Evolutionary conservation across 2,888 invertebrate species (phyloP).

Genomic region (Zygaena filipendulae): DNA sequence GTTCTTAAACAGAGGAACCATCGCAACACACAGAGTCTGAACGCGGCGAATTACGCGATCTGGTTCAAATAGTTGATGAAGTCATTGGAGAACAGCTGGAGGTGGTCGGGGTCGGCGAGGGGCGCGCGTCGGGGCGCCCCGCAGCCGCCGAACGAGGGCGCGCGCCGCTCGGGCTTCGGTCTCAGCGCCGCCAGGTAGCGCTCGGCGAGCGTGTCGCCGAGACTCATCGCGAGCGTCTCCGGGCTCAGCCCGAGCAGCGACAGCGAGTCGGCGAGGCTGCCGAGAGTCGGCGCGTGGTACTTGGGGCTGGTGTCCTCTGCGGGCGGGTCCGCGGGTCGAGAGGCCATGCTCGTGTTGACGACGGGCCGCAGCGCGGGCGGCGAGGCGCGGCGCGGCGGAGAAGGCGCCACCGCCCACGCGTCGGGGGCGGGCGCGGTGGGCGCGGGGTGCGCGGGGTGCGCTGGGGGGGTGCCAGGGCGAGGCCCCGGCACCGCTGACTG

Average conservation of each 20-base stretch:
- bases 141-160: conserved; percentile 28
- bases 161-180: conserved; percentile 34
- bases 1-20: conserved; percentile 23
- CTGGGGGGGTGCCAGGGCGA: conserved; percentile 60
- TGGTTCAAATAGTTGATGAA: conserved; percentile 72
- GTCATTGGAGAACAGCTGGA: conserved; percentile 72
- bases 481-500: conserved; percentile 79
- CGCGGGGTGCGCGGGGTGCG: conserved; percentile 2
- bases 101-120: conserved; percentile 36
- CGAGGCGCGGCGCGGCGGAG: conserved; percentile 50
- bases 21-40: conserved; percentile 23
- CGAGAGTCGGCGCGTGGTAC: conserved; percentile 37
- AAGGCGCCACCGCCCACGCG: conserved; percentile 44
- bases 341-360: conserved; percentile 62
- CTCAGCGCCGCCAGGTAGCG: conserved; percentile 52
- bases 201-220: conserved; percentile 57
- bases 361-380: conserved; percentile 57
- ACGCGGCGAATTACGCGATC: conserved; percentile 52
- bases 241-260: conserved; percentile 51
- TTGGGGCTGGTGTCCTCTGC: conserved; percentile 32
- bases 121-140: conserved; percentile 34
- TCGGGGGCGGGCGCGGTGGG: no score
- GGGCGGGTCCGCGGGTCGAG: conserved; percentile 33
- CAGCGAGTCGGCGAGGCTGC: conserved; percentile 54
- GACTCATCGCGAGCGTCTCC: conserved; percentile 52